Conservation (phyloP, 2,113 vertebrate species). For the Pagrus major region DNA sequence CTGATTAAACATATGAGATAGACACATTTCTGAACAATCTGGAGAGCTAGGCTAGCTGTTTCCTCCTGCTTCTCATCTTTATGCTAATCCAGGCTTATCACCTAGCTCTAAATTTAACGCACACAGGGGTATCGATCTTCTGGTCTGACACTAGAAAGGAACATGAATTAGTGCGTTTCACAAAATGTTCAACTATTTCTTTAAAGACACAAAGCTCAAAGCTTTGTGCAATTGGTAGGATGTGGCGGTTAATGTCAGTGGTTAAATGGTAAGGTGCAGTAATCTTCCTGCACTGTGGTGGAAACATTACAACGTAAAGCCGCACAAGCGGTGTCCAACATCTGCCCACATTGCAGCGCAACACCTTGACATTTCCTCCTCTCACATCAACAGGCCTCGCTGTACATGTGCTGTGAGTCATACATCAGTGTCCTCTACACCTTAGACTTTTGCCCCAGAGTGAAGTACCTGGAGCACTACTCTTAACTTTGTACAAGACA, state of each 20-base stretch:
- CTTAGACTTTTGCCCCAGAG: slow-evolving; percentile 70
- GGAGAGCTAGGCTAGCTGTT: not conserved
- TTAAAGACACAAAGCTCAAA: not conserved
- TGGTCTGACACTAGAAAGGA: not conserved
- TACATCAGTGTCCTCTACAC: slow-evolving; percentile 59
- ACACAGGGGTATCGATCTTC: not conserved
- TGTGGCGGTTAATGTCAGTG: not conserved
- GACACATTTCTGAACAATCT: not conserved
- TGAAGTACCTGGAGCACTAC: slow-evolving; percentile 55
- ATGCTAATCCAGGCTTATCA: not conserved
- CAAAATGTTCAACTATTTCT: not conserved
- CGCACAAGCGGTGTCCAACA: not conserved
- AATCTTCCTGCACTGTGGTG: not conserved
- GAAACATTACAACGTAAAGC: not conserved
- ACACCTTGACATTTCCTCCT: slow-evolving; percentile 25
- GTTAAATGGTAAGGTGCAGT: too few relatives aligned
- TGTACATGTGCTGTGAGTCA: slow-evolving; percentile 57
- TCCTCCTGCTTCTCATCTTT: not conserved
- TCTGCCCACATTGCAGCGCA: not conserved
- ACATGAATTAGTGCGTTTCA: not conserved
- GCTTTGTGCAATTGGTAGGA: not conserved
- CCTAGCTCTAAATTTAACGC: not conserved
- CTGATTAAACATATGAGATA: not conserved
- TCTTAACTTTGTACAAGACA: slow-evolving; percentile 59
- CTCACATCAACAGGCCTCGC: slow-evolving; percentile 1